Conservation (phyloP, 1,140 invertebrate species). For the Lutraria rhynchaena region DNA sequence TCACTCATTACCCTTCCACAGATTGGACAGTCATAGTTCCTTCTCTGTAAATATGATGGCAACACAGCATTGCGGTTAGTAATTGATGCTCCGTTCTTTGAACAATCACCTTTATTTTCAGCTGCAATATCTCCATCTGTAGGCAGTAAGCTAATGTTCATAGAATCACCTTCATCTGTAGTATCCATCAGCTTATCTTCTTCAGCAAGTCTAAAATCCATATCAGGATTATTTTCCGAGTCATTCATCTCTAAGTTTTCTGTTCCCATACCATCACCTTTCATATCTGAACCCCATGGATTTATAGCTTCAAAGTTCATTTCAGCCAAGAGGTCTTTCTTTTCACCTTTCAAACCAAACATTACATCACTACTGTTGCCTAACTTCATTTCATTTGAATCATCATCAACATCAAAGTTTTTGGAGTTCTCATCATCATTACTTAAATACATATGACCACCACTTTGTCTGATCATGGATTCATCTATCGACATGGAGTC, state of each 20-base stretch:
- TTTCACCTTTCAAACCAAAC: slow-evolving; percentile 36
- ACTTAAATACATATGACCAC: slow-evolving; percentile 4
- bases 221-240: slow-evolving; percentile 2
- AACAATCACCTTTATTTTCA: slow-evolving; percentile 7
- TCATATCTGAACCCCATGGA: slow-evolving; percentile 43
- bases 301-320: slow-evolving; percentile 54
- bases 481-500: slow-evolving; percentile 2
- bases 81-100: not conserved
- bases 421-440: not conserved
- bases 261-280: slow-evolving; percentile 19
- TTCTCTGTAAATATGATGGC: slow-evolving; percentile 20
- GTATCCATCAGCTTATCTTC: slow-evolving; percentile 37
- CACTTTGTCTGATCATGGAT: not conserved
- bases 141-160: slow-evolving; percentile 12
- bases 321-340: slow-evolving; percentile 44
- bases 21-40: slow-evolving; percentile 52
- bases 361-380: slow-evolving; percentile 30
- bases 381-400: slow-evolving; percentile 40
- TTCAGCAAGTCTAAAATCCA: slow-evolving; percentile 36
- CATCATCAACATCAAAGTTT: slow-evolving; percentile 36
- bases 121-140: slow-evolving; percentile 3
- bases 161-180: slow-evolving; percentile 5
- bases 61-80: not conserved
- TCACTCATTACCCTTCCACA: slow-evolving; percentile 54
- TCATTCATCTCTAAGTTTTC: slow-evolving; percentile 37